These are phyloP conservation scores for Diprion similis DNA, from an alignment of 1,140 invertebrate species.

Conservation along the genomic window DNA sequence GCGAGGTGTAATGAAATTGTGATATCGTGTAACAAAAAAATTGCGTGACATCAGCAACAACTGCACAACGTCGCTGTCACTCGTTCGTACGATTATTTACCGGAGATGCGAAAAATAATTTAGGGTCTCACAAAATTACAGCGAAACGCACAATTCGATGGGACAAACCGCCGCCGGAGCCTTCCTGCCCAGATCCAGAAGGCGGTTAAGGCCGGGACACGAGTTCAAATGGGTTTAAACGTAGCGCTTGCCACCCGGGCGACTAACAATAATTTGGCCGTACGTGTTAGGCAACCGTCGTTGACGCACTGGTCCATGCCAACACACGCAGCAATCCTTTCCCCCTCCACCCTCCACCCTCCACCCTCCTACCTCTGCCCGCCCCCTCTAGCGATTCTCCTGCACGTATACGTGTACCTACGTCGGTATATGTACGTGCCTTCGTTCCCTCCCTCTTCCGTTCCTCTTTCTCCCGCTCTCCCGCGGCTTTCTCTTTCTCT, in stretches of 20 bases:
- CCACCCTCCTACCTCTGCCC: slow-evolving; percentile 2
- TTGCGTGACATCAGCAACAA: no score
- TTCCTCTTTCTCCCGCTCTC: slow-evolving; percentile 17
- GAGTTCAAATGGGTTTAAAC: not conserved
- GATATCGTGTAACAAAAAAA: no score
- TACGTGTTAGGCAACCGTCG: slow-evolving; percentile 63
- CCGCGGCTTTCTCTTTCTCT: slow-evolving; percentile 18
- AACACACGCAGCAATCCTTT: slow-evolving; percentile 62
- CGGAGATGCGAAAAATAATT: no score
- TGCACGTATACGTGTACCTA: slow-evolving; percentile 15
- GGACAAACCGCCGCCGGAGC: no score
- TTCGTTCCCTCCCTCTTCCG: slow-evolving; percentile 23
- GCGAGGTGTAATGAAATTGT: no score
- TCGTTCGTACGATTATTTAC: no score
- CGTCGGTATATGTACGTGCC: not conserved
- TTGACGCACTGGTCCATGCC: slow-evolving; percentile 65
- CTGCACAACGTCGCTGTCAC: no score
- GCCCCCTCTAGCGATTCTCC: slow-evolving; percentile 13
- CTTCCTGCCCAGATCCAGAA: no score
- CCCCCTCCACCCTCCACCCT: slow-evolving; percentile 31
- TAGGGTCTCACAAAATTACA: no score
- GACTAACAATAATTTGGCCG: slow-evolving; percentile 61
- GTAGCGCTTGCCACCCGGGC: slow-evolving; percentile 31
- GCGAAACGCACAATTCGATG: no score
- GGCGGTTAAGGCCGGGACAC: not conserved